Percentiles rank a stretch among this genome's conserved stretches.
These are phyloP conservation scores for Cacatua alba DNA, from an alignment of 2,113 vertebrate species.

Conservation along the genomic window DNA sequence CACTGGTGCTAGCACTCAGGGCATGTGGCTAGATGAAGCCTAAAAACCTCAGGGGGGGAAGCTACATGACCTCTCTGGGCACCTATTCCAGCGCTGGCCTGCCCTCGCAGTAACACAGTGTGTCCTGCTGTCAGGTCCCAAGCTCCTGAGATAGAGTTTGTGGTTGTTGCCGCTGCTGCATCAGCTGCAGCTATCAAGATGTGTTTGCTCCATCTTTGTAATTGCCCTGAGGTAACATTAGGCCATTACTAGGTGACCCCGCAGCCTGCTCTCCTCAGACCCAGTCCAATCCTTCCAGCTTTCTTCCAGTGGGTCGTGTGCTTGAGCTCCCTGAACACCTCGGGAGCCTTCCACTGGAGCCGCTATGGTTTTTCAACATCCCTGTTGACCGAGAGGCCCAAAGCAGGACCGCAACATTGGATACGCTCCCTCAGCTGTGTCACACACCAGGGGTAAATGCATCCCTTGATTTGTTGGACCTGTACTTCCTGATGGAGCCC, in stretches of 20 bases:
- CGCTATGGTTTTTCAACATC: not conserved
- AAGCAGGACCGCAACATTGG: not conserved
- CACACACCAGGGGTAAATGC: rapidly evolving
- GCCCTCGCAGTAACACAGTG: not conserved
- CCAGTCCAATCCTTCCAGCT: not conserved
- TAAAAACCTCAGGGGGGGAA: not conserved
- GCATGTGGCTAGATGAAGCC: not conserved
- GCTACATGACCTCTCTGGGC: not conserved
- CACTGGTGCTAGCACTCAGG: not conserved
- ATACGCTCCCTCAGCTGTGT: not conserved
- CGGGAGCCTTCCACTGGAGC: not conserved
- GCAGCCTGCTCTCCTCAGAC: not conserved
- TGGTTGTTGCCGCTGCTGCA: not conserved
- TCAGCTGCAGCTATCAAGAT: not conserved
- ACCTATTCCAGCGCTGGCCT: not conserved
- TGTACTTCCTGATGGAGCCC: not conserved
- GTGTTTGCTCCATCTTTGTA: not conserved
- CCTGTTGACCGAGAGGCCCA: not conserved
- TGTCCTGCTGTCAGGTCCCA: not conserved
- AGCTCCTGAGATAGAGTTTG: not conserved
- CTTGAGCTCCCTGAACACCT: not conserved
- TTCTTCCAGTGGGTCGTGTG: not conserved
- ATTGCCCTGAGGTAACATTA: not conserved
- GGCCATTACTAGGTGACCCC: not conserved
- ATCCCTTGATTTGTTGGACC: not conserved